These are phyloP conservation scores for Theocolax elegans DNA, from an alignment of 1,140 invertebrate genomes.

Conservation along the genomic window DNA sequence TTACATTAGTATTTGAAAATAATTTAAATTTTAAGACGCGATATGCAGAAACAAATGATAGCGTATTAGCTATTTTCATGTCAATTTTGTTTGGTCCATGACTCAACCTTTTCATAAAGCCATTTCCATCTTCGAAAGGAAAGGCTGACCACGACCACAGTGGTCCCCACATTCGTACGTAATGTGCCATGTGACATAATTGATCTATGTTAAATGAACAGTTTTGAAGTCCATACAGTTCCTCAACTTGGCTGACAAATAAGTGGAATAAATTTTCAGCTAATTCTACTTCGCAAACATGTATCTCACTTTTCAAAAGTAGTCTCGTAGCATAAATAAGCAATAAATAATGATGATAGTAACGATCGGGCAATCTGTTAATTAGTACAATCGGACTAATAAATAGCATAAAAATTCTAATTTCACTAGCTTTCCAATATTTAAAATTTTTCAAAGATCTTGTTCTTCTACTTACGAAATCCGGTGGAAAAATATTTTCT, in stretches of 20 bases:
- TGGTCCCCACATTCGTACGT: too few species aligned
- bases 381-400: too few species aligned
- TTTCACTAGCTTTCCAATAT: constrained; percentile 30
- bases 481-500: constrained; percentile 20
- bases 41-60: constrained; percentile 6
- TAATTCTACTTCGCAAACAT: constrained; percentile 5
- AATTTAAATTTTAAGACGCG: constrained; percentile 15
- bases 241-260: constrained; percentile 19
- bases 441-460: constrained; percentile 5
- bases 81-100: constrained; percentile 33
- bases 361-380: constrained; percentile 4
- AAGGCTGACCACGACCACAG: too few species aligned
- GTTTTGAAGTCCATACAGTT: constrained; percentile 25
- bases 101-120: background rate
- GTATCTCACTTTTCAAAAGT: constrained; percentile 16
- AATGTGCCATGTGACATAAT: constrained; percentile 26
- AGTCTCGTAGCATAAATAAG: constrained; percentile 19
- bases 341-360: constrained; percentile 37
- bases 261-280: too few species aligned
- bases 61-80: constrained; percentile 29
- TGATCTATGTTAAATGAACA: constrained; percentile 37
- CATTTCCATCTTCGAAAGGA: too few species aligned
- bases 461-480: constrained; percentile 13
- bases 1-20: too few species aligned
- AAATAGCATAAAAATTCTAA: constrained; percentile 25